These are phyloP conservation scores for Alosa alosa DNA, from an alignment of 2,113 vertebrate genomes.

Conservation along the genomic window DNA sequence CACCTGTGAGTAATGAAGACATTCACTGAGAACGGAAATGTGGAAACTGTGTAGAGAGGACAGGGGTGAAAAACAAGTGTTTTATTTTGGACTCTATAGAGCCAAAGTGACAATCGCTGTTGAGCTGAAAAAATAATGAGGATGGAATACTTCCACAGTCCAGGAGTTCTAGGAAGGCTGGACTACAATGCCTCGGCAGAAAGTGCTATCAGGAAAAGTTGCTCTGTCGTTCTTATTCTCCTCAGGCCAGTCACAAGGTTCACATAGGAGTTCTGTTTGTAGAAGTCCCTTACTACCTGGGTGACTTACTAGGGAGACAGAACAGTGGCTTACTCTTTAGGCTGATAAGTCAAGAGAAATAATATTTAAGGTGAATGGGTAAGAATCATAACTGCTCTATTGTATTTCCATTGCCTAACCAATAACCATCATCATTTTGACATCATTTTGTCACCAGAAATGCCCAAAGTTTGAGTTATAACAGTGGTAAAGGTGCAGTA, in stretches of 20 bases:
- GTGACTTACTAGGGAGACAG: slow-evolving; percentile 24
- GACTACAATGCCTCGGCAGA: slow-evolving; percentile 3
- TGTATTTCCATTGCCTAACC: background rate
- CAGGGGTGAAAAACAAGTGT: slow-evolving; percentile 41
- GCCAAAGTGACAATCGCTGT: slow-evolving; percentile 68
- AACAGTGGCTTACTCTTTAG: background rate
- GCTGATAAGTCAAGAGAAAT: background rate
- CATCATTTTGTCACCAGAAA: background rate
- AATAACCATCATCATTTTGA: background rate
- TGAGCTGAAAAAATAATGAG: slow-evolving; percentile 70
- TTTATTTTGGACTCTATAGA: slow-evolving; percentile 67
- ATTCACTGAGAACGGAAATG: slow-evolving; percentile 57
- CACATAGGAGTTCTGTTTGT: background rate
- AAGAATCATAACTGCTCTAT: background rate
- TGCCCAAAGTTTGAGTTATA: background rate
- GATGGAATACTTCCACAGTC: slow-evolving; percentile 46
- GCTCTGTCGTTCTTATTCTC: slow-evolving; percentile 24
- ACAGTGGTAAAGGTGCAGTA: background rate
- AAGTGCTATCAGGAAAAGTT: slow-evolving; percentile 46
- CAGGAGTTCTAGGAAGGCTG: background rate
- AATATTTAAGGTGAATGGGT: background rate
- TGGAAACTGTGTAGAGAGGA: slow-evolving; percentile 38
- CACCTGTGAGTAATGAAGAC: slow-evolving; percentile 60
- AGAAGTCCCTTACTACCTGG: slow-evolving; percentile 5
- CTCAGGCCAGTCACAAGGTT: slow-evolving; percentile 25